Evolutionary conservation across 92 coral and sea anemone species (phyloP), one percentile per base, ranked within the genome.

Genomic region (Chrysogorgia sp.): DNA sequence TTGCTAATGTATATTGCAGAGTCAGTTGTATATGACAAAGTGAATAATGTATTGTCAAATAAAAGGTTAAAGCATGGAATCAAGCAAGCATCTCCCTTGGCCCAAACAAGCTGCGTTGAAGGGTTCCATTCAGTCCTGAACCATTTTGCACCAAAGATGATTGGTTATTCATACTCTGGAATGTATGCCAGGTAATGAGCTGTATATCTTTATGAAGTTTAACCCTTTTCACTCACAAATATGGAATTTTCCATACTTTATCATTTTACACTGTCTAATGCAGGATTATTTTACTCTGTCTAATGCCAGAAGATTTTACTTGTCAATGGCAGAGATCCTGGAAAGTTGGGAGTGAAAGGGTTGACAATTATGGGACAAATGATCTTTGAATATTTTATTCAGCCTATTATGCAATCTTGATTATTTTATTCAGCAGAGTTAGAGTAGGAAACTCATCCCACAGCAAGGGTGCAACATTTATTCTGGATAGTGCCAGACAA

Each of bases 11-110:
- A 69, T 33, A 12, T 37, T 65, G 23, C 26, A 65, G 71, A 65
- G 53, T 65, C 71, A 1, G 71, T 65, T 65, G 71, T 69, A 4
- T 47, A 69, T 69, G 76, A 69, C 21, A 69, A 69, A 35, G 76
- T 69, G 22, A 69, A 69, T 6, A 69, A 69, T 15, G 76, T 58
- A 40, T 29, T 69, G 59, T 40, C 76, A 48, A 69, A 69, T 25
- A 69, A 69, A 20, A 43, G 40, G 40, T 48, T 69, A 17, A 26
- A 37, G 34, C 5, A 40, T 15, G 76, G 58, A n/a, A 69, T 69
- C n/a, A 69, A 43, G 60, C 74, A 66, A 43, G 74, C 55, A 24
- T 60, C 26, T 35, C 74, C 74, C 21, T 20, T 66, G 26, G 43
- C 47, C 24, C 76, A 69, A 25, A 69, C 60, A 69, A 69, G 76